These are phyloP conservation scores for Pyrgilauda ruficollis DNA, from an alignment of 2,113 vertebrate genomes.

Conservation along the genomic window DNA sequence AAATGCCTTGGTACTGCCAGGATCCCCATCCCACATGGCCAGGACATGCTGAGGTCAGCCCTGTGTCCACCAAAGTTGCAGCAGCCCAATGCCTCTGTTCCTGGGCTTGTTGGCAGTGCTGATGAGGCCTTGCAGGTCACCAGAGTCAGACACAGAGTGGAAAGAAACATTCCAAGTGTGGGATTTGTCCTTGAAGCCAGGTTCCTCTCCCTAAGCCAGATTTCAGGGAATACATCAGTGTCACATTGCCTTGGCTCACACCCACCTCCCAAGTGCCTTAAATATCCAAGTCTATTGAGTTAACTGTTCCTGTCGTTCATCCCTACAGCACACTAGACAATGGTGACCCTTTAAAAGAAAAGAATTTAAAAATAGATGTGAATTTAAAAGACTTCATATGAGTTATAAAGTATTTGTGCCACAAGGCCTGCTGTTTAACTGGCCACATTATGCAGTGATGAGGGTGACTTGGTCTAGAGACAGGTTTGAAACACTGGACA, in stretches of 20 bases:
- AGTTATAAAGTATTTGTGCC: neutral
- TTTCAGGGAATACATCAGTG: neutral
- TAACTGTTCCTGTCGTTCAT: neutral
- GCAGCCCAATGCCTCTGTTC: neutral
- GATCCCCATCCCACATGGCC: neutral
- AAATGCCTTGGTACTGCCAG: neutral
- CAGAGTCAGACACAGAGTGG: neutral
- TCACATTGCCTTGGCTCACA: neutral
- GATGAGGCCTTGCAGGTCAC: neutral
- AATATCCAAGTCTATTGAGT: neutral
- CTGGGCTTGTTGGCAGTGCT: neutral
- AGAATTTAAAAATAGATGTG: neutral
- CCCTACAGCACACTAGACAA: neutral
- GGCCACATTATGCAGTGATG: fast-evolving
- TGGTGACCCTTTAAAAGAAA: neutral
- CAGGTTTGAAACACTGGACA: neutral
- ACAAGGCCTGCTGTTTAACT: neutral
- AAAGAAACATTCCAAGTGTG: neutral
- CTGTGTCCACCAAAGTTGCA: neutral
- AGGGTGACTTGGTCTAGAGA: neutral
- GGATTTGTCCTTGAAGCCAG: neutral
- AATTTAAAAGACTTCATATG: neutral
- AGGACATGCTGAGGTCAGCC: neutral
- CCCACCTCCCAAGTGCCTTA: neutral
- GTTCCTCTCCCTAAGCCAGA: neutral